Conservation (phyloP, 64 coral and sea anemone genomes). For the Porites australiensis region DNA sequence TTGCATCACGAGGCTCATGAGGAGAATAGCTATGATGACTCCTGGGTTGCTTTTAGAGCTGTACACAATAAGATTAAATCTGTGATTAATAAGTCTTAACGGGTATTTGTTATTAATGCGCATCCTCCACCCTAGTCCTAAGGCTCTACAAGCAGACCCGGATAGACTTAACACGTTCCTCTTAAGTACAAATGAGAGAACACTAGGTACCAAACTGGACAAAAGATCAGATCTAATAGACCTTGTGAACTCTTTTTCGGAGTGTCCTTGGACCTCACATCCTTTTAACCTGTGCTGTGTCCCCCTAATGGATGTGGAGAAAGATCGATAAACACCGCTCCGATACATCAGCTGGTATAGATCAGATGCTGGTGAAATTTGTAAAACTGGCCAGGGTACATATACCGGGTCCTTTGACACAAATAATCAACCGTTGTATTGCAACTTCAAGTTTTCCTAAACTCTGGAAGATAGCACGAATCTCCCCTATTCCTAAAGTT, state of each 20-base stretch:
- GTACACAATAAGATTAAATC: not conserved
- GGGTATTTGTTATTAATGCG: constrained; percentile 41
- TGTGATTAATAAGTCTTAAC: constrained; percentile 66
- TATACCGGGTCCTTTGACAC: constrained; percentile 19
- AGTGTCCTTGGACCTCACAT: not conserved
- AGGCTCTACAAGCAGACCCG: constrained; percentile 49
- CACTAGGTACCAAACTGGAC: constrained; percentile 63
- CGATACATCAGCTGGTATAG: constrained; percentile 35
- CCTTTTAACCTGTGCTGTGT: constrained; percentile 46
- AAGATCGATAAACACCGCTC: constrained; percentile 49
- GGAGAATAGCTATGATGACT: constrained; percentile 53
- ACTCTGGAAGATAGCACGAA: constrained; percentile 51
- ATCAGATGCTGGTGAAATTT: constrained; percentile 38
- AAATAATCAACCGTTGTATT: constrained; percentile 43
- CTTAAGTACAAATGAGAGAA: constrained; percentile 59
- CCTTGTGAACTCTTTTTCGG: constrained; percentile 25
- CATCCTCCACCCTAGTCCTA: constrained; percentile 64
- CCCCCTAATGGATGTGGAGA: not conserved
- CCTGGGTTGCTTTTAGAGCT: constrained; percentile 51
- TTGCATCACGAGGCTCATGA: constrained; percentile 55
- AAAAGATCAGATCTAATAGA: constrained; percentile 45
- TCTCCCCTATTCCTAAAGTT: constrained; percentile 48
- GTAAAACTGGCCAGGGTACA: not conserved
- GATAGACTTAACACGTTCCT: constrained; percentile 60
- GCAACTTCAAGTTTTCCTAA: constrained; percentile 24